phyloP scores from a whole-genome alignment of 2,797 vertebrate species.

The Arnoldichthys spilopterus region DNA sequence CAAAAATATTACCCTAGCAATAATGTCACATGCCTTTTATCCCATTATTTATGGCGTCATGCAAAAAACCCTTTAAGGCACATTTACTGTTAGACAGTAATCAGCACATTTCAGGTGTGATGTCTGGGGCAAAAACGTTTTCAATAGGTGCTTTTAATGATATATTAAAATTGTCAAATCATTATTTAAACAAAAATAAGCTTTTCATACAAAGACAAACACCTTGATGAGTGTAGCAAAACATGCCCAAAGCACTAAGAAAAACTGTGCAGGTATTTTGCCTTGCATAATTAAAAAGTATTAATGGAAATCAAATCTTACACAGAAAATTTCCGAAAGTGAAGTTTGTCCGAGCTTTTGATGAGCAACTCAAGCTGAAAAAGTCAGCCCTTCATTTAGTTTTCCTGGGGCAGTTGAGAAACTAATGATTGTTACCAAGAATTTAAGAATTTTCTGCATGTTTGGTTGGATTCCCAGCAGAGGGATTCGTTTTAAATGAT shows the following conservation, averaged over 20 bases:
- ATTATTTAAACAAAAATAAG: background rate
- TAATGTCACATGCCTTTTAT: too few relatives aligned
- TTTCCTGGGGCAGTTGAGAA: background rate
- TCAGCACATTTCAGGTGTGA: background rate
- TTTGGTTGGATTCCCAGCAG: slow-evolving; percentile 2
- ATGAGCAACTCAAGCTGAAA: background rate
- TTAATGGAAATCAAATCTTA: background rate
- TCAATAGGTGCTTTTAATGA: background rate
- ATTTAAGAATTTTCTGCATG: background rate
- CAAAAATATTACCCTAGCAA: too few relatives aligned
- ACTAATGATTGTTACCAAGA: slow-evolving; percentile 5
- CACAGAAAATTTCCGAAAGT: background rate
- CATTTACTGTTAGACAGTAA: too few relatives aligned
- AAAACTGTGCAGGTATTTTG: too few relatives aligned
- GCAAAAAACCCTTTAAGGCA: too few relatives aligned
- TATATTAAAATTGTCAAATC: background rate
- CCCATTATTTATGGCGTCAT: too few relatives aligned
- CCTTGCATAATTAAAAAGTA: too few relatives aligned
- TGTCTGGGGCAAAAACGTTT: background rate
- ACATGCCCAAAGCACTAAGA: background rate
- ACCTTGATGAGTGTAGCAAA: background rate
- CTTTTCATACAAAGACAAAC: background rate
- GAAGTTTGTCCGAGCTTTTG: background rate
- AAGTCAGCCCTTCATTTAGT: background rate
- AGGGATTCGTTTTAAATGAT: background rate